Conservation (phyloP, 2,797 vertebrate species). For the Coendou prehensilis region DNA sequence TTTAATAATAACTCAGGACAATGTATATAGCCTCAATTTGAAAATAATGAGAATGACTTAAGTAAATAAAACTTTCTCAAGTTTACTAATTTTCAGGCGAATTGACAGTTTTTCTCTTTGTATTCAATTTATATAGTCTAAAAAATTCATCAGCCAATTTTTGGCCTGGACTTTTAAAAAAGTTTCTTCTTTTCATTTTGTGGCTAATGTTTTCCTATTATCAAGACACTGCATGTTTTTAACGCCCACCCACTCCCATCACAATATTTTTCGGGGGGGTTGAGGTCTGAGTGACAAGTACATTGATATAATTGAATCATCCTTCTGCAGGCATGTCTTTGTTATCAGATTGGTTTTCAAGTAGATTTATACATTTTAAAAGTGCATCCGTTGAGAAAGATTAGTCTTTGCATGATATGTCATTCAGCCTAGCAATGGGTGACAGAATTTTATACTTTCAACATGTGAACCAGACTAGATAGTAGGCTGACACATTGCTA, state of each 20-base stretch:
- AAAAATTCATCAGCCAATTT: constrained; percentile 62
- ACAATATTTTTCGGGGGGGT: constrained; percentile 84
- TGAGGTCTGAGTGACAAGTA: constrained; percentile 90
- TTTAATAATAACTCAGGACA: constrained; percentile 35
- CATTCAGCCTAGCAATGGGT: constrained; percentile 80
- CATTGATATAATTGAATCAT: constrained; percentile 92
- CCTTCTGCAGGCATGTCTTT: constrained; percentile 89
- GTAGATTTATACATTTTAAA: constrained; percentile 89
- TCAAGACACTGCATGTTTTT: constrained; percentile 89
- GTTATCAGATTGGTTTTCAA: constrained; percentile 91
- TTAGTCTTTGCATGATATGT: constrained; percentile 89
- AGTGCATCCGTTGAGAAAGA: constrained; percentile 89
- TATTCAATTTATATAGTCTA: background rate
- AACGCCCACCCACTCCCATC: constrained; percentile 87
- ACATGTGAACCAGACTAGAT: constrained; percentile 83
- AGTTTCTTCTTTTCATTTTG: constrained; percentile 85
- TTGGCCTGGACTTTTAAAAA: constrained; percentile 62
- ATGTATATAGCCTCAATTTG: background rate
- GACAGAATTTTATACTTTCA: constrained; percentile 85
- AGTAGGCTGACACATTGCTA: constrained; percentile 82
- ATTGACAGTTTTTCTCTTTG: constrained; percentile 55
- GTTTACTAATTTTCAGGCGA: constrained; percentile 69
- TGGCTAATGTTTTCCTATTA: constrained; percentile 89
- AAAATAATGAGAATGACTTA: constrained; percentile 55
- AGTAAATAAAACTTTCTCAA: constrained; percentile 64